These are phyloP conservation scores for Anguilla anguilla DNA, from an alignment of 2,797 vertebrate species.

Conservation along the genomic window DNA sequence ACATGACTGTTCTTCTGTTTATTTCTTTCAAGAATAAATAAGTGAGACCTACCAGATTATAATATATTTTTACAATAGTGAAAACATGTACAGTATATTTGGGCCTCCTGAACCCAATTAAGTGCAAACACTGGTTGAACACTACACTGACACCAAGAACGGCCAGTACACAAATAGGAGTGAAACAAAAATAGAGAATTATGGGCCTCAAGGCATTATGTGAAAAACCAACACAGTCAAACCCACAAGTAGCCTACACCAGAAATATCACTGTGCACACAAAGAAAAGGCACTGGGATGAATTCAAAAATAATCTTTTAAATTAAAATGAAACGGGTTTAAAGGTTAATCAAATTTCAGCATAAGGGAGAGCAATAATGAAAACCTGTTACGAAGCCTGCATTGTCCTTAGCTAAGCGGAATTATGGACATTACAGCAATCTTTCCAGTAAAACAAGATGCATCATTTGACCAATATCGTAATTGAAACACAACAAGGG, in stretches of 20 bases:
- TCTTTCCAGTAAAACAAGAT: slow-evolving; percentile 21
- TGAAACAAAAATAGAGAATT: no score
- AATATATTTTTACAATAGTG: no score
- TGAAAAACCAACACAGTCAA: not conserved
- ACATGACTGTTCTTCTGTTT: no score
- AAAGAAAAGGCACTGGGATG: not conserved
- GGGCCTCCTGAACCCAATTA: no score
- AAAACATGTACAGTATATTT: no score
- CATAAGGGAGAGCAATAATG: slow-evolving; percentile 24
- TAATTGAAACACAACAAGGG: slow-evolving; percentile 25
- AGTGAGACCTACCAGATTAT: no score
- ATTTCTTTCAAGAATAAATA: no score
- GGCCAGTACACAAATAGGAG: no score
- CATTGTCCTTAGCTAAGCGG: slow-evolving; percentile 24
- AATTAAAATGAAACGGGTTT: not conserved
- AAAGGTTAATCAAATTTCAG: slow-evolving; percentile 29
- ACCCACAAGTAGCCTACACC: not conserved
- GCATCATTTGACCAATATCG: slow-evolving; percentile 29
- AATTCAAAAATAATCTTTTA: not conserved
- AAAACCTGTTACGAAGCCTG: slow-evolving; percentile 13
- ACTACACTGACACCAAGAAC: no score
- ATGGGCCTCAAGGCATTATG: no score
- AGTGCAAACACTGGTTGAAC: no score
- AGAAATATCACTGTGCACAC: not conserved
- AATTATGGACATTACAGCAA: slow-evolving; percentile 25